These are phyloP conservation scores for Amblyornis subalaris DNA, from an alignment of 2,113 vertebrate genomes.

Conservation along the genomic window DNA sequence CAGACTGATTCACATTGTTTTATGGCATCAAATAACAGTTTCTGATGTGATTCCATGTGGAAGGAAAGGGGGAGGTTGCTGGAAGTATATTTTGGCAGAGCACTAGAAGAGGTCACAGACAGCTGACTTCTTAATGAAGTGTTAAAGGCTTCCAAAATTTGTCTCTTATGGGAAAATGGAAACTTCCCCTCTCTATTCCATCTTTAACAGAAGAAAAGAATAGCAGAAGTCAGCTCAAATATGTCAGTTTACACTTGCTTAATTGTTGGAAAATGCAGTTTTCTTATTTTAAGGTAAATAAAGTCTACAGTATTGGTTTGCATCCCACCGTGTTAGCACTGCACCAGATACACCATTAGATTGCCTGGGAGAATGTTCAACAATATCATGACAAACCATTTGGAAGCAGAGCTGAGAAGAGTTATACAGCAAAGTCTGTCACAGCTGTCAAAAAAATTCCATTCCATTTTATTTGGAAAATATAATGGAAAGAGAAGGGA, in stretches of 20 bases:
- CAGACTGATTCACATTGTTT: conserved; percentile 48
- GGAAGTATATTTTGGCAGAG: conserved; percentile 53
- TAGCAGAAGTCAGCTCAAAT: conserved; percentile 9
- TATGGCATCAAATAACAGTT: conserved; percentile 47
- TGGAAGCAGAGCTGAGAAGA: conserved; percentile 10
- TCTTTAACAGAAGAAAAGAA: neutral
- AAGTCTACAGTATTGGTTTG: neutral
- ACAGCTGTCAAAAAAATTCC: conserved; percentile 23
- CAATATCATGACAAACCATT: conserved; percentile 26
- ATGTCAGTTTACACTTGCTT: neutral
- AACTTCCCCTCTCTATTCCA: neutral
- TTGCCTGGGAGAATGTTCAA: neutral
- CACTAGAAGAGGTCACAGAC: conserved; percentile 23
- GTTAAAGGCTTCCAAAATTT: conserved; percentile 51
- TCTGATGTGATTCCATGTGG: conserved; percentile 8
- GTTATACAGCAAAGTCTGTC: conserved; percentile 18
- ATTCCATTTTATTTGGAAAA: conserved; percentile 43
- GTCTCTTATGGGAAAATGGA: neutral
- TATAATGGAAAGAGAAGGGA: neutral
- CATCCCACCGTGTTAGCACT: neutral
- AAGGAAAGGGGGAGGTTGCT: conserved; percentile 19
- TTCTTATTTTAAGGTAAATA: conserved; percentile 22
- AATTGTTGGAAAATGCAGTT: conserved; percentile 6
- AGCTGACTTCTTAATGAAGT: conserved; percentile 33
- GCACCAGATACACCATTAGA: neutral